Evolutionary conservation across 2,797 vertebrate species (phyloP).

Genomic region (Pristis pectinata): DNA sequence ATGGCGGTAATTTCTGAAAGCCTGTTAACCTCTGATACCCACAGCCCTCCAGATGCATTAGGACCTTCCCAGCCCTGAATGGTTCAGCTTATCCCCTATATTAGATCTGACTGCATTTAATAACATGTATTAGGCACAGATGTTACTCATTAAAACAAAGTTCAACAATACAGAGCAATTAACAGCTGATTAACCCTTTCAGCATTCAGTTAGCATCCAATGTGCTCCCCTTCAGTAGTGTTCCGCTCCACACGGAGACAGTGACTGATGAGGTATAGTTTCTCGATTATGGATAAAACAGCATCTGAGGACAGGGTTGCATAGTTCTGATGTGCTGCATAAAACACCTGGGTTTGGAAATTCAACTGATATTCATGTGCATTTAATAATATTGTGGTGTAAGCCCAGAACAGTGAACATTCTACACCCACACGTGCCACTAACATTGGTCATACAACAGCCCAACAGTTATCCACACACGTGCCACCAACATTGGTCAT

Average conservation of each 20-base stretch:
- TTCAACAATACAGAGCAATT: constrained; percentile 12
- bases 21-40: constrained; percentile 22
- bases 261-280: neutral
- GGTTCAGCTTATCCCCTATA: neutral
- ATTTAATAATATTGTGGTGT: too few species aligned
- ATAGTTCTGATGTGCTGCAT: neutral
- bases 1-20: neutral
- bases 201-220: neutral
- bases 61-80: neutral
- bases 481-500: too few species aligned
- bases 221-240: neutral
- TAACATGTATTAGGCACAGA: neutral
- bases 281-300: neutral
- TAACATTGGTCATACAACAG: too few species aligned
- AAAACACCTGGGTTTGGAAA: neutral
- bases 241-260: neutral
- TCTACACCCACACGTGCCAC: too few species aligned
- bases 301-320: neutral
- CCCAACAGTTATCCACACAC: too few species aligned
- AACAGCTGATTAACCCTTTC: constrained; percentile 13
- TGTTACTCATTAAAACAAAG: constrained; percentile 28
- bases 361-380: too few species aligned
- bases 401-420: too few species aligned
- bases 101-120: constrained; percentile 27
- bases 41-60: neutral